Conservation (phyloP, 1,140 invertebrate genomes). For the Lethrus apterus region DNA sequence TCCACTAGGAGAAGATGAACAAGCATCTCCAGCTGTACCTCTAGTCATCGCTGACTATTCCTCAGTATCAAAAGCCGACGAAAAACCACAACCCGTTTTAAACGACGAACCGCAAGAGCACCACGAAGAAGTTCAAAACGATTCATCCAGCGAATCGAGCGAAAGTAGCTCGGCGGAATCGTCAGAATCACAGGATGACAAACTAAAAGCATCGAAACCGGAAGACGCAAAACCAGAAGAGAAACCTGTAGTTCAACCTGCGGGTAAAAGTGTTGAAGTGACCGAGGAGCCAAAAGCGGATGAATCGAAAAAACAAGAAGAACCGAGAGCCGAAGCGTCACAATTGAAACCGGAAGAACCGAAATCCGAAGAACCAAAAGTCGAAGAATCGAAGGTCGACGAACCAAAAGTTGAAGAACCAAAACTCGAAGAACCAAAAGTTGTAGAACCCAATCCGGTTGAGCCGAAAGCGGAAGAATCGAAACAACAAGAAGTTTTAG, state of each 20-base stretch:
- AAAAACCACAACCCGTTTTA: constrained; percentile 15
- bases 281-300: constrained; percentile 8
- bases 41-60: constrained; percentile 41
- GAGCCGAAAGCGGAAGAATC: constrained; percentile 2
- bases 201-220: constrained; percentile 14
- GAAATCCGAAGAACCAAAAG: constrained; percentile 18
- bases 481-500: not conserved
- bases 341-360: constrained; percentile 14
- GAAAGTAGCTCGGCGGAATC: constrained; percentile 14
- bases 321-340: too few species aligned
- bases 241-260: not conserved
- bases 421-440: constrained; percentile 18
- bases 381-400: constrained; percentile 10
- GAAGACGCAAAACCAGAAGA: constrained; percentile 8
- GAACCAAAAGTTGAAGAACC: too few species aligned
- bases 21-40: constrained; percentile 32
- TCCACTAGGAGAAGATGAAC: constrained; percentile 34
- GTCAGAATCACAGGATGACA: constrained; percentile 17
- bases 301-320: too few species aligned
- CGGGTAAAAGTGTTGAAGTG: constrained; percentile 4
- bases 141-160: constrained; percentile 17
- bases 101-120: constrained; percentile 3
- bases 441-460: constrained; percentile 15
- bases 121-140: constrained; percentile 9
- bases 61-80: constrained; percentile 35